phyloP scores from a whole-genome alignment of 2,797 vertebrate species.

The Hypotaenidia philippensis region DNA sequence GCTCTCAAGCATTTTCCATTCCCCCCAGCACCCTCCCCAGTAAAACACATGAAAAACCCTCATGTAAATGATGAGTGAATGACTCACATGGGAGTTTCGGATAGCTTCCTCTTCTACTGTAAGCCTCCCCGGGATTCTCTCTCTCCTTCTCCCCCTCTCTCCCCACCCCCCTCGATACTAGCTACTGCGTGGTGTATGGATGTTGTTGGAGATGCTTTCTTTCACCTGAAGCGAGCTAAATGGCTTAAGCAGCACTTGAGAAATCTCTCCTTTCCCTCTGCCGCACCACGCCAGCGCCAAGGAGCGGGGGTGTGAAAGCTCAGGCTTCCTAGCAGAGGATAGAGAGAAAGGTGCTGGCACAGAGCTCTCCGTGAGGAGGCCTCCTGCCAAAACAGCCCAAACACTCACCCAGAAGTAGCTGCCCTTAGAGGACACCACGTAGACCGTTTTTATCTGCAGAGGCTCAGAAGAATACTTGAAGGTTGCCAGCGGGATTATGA shows the following conservation, averaged over 20 bases:
- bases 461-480: not conserved
- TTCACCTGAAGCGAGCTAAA: not conserved
- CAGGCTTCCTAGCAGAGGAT: not conserved
- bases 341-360: not conserved
- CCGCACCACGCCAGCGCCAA: not conserved
- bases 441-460: not conserved
- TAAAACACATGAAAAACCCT: not conserved
- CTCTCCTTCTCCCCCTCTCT: not conserved
- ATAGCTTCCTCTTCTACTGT: not conserved
- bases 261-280: not conserved
- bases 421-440: not conserved
- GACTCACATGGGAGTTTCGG: not conserved
- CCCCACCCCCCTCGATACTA: not conserved
- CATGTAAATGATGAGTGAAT: not conserved
- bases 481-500: not conserved
- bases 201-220: not conserved
- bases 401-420: not conserved
- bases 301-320: not conserved
- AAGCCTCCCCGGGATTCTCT: not conserved
- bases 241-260: not conserved
- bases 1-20: not conserved
- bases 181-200: not conserved
- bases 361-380: not conserved
- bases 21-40: not conserved
- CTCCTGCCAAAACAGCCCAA: not conserved